These are phyloP conservation scores for Acipenser transmontanus DNA, from an alignment of 2,797 vertebrate species.

Conservation along the genomic window DNA sequence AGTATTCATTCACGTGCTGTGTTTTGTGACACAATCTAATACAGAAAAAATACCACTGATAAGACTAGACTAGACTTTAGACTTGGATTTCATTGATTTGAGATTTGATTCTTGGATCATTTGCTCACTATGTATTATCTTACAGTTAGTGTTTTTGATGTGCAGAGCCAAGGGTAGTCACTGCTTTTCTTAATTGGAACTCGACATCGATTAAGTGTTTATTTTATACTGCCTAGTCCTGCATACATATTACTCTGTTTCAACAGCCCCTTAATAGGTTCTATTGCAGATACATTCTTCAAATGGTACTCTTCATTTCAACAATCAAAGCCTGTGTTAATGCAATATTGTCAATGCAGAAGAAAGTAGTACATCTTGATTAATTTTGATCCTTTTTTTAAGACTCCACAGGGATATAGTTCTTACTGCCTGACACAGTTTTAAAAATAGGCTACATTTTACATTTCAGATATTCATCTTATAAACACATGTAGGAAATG, in stretches of 20 bases:
- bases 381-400: too few species aligned
- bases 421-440: too few species aligned
- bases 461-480: too few species aligned
- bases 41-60: background rate
- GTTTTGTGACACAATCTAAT: background rate
- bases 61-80: background rate
- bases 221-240: background rate
- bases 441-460: too few species aligned
- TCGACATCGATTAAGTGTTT: background rate
- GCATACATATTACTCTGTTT: background rate
- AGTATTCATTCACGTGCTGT: slow-evolving; percentile 3
- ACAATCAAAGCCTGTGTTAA: too few species aligned
- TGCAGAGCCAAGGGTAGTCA: background rate
- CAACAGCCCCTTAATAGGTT: background rate
- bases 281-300: background rate
- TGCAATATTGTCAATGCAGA: too few species aligned
- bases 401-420: too few species aligned
- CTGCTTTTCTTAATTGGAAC: background rate
- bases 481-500: too few species aligned
- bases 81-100: slow-evolving; percentile 2
- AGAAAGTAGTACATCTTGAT: too few species aligned
- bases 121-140: slow-evolving; percentile 1
- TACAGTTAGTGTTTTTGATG: background rate
- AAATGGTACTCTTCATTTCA: too few species aligned
- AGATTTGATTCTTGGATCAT: slow-evolving; percentile 2